A percentile compares a stretch with the other conserved stretches of the same genome.
phyloP scores from a whole-genome alignment of 2,797 vertebrate species.

The Nyctalus aviator region DNA sequence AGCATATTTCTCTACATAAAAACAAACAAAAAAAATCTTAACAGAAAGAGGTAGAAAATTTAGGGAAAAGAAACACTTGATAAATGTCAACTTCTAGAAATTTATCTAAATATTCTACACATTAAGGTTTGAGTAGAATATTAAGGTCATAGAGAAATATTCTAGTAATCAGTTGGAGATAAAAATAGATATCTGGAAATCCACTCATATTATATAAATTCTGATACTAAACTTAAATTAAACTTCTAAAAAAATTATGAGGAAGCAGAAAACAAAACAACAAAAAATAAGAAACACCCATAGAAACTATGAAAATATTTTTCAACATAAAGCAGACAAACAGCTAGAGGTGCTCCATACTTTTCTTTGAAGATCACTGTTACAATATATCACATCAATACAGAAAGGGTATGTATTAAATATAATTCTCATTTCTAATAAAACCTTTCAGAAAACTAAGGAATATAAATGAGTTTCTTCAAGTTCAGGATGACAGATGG shows the following conservation, averaged over 20 bases:
- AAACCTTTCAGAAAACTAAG: neutral
- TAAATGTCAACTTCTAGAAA: neutral
- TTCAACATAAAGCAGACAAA: neutral
- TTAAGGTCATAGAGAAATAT: neutral
- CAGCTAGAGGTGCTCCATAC: neutral
- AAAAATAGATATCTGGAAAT: neutral
- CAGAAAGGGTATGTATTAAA: neutral
- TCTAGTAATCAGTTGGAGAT: neutral
- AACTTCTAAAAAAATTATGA: neutral
- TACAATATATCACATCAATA: neutral
- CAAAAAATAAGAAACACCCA: neutral
- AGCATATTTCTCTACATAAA: neutral
- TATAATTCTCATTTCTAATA: neutral
- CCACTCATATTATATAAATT: neutral
- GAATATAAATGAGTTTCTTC: neutral
- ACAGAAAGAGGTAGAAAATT: neutral
- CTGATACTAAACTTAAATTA: neutral
- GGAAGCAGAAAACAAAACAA: neutral
- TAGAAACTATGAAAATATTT: neutral
- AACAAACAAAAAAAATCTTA: neutral
- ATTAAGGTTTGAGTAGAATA: neutral
- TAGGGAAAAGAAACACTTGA: neutral
- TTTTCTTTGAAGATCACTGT: neutral
- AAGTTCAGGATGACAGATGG: neutral
- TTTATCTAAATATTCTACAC: neutral